Evolutionary conservation across 1,140 invertebrate genomes (phyloP).

Genomic region (Harlomillsia oculata): DNA sequence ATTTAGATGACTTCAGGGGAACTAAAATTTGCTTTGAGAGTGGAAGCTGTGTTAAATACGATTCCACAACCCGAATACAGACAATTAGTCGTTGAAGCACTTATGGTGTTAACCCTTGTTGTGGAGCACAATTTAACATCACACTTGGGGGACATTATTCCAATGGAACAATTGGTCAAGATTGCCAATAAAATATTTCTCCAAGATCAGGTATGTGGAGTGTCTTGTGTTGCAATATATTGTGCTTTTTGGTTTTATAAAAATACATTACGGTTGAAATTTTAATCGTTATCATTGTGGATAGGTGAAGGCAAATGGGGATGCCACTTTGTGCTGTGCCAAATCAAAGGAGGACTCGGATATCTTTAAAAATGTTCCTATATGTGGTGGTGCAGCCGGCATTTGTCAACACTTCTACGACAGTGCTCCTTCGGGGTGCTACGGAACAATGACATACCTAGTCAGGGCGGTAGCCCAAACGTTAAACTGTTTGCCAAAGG

Average conservation of each 20-base stretch:
- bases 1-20: conserved; percentile 90
- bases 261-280: not conserved
- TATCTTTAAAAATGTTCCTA: conserved; percentile 43
- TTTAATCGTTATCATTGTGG: not conserved
- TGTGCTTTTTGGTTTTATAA: not conserved
- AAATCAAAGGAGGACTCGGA: conserved; percentile 53
- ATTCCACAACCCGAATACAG: conserved; percentile 98
- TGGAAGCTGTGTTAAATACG: conserved; percentile 93
- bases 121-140: conserved; percentile 74
- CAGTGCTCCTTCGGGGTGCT: conserved; percentile 90
- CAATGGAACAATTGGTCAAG: conserved; percentile 85
- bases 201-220: conserved; percentile 71
- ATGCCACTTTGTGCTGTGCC: conserved; percentile 84
- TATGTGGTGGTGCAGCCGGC: conserved; percentile 79
- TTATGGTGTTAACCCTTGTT: conserved; percentile 89
- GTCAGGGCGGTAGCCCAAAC: conserved; percentile 66
- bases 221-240: too few species aligned
- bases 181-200: conserved; percentile 91
- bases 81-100: conserved; percentile 91
- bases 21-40: conserved; percentile 93
- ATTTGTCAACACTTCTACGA: conserved; percentile 98
- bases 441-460: conserved; percentile 95
- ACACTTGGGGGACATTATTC: conserved; percentile 69
- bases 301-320: conserved; percentile 71
- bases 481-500: conserved; percentile 29